Evolutionary conservation across 2,888 invertebrate genomes (phyloP).

Genomic region (Xylota segnis): DNA sequence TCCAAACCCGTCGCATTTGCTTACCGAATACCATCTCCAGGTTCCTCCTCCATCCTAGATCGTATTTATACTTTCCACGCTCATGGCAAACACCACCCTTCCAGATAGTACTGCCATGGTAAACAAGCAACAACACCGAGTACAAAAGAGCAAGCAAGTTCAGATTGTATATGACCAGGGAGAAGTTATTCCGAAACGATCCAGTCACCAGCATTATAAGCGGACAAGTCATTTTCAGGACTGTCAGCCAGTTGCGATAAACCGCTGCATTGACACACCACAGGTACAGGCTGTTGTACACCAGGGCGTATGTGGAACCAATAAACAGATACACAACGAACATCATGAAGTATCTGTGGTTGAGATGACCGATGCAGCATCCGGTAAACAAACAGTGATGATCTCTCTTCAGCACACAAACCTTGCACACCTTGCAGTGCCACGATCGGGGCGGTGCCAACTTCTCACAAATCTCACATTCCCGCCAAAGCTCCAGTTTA

Average conservation of each 20-base stretch:
- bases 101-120: slow-evolving; percentile 89
- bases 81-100: slow-evolving; percentile 88
- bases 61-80: slow-evolving; percentile 87
- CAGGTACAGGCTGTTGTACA: slow-evolving; percentile 89
- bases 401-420: slow-evolving; percentile 93
- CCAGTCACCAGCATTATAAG: slow-evolving; percentile 89
- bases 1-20: slow-evolving; percentile 91
- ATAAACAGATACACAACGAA: slow-evolving; percentile 91
- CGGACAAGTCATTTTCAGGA: slow-evolving; percentile 90
- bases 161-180: slow-evolving; percentile 89
- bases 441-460: slow-evolving; percentile 93
- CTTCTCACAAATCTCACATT: slow-evolving; percentile 91
- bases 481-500: slow-evolving; percentile 86
- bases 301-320: slow-evolving; percentile 89
- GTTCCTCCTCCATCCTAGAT: slow-evolving; percentile 90
- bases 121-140: slow-evolving; percentile 88
- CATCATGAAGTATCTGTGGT: slow-evolving; percentile 93
- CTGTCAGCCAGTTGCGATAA: slow-evolving; percentile 84
- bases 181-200: slow-evolving; percentile 87
- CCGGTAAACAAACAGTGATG: slow-evolving; percentile 95
- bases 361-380: slow-evolving; percentile 93
- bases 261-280: slow-evolving; percentile 82
- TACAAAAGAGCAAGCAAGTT: slow-evolving; percentile 89
- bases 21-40: slow-evolving; percentile 90
- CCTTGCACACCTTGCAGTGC: slow-evolving; percentile 93